Evolutionary conservation across 2,888 invertebrate genomes (phyloP).

Genomic region (Pristionchus exspectatus): DNA sequence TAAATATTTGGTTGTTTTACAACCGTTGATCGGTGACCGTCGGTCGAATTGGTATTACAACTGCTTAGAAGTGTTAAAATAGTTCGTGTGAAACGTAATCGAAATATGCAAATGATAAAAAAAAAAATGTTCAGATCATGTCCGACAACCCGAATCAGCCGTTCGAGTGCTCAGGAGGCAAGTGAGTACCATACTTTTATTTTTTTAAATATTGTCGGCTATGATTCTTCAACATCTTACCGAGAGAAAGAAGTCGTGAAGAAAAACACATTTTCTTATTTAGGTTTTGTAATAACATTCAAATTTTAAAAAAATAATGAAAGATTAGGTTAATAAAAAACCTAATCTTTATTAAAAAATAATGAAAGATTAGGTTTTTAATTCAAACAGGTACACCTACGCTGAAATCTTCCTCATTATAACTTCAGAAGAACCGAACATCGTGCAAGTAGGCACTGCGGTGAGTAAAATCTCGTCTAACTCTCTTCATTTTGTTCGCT

Average conservation of each 20-base stretch:
- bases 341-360: too few species aligned
- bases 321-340: too few species aligned
- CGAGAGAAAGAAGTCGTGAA: too few species aligned
- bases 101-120: neutral
- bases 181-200: too few species aligned
- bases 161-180: neutral
- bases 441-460: neutral
- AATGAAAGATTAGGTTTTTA: too few species aligned
- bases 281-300: too few species aligned
- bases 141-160: neutral
- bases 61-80: too few species aligned
- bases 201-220: too few species aligned
- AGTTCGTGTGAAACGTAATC: neutral
- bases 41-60: too few species aligned
- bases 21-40: neutral
- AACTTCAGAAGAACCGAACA: neutral
- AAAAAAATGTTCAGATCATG: neutral
- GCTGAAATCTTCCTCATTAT: neutral
- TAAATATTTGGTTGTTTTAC: neutral
- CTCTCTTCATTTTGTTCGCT: neutral
- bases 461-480: neutral
- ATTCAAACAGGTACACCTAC: neutral
- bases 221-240: too few species aligned
- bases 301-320: too few species aligned
- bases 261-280: too few species aligned